Evolutionary conservation across 2,888 invertebrate species (phyloP), one percentile per base, ranked within the genome.

Genomic region (Myathropa florea): DNA sequence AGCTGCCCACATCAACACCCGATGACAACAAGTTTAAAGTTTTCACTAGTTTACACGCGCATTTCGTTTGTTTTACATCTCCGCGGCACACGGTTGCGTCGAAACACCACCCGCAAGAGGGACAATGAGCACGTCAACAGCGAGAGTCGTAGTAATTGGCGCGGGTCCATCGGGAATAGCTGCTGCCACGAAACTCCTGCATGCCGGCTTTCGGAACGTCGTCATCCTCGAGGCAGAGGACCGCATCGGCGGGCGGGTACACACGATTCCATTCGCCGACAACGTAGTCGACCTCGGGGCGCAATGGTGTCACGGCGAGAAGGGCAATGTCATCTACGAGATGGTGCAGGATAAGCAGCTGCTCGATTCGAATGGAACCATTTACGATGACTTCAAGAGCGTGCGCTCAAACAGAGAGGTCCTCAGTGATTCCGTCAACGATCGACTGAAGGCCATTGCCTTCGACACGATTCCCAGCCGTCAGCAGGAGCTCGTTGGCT

Each of bases 251-350:
- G 96, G 96, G 0, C 93, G 96, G 77, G 93, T 96, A 23, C 89
- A 93, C 67, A 94, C 94, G 0, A 92, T 94, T 2, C 92, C 93
- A 0, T 94, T 94, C 88, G 94, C 93, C 0, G 94, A 94, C 0
- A 94, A 93, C 85, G 92, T 94, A 4, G 93, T 96, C 4, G 97
- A 97, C 90, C 90, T 96, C 67, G 97, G 97, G 0, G 97, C 96
- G 61, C 96, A 97, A 88, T 97, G 96, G 96, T 95, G 92, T 65
- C 92, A 92, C 61, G 92, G 96, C 0, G 95, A 96, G 90, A 92
- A 94, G 90, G 93, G 93, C 63, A 95, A 96, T 91, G 89, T 94
- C 26, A 94, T 95, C 0, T 95, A 93, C 89, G 93, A 94, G 57
- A 90, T 95, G 64, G 95, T 94, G 6, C 88, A 90, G 63, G 79